Evolutionary conservation across 2,797 vertebrate genomes (phyloP).

Genomic region (Periparus ater): DNA sequence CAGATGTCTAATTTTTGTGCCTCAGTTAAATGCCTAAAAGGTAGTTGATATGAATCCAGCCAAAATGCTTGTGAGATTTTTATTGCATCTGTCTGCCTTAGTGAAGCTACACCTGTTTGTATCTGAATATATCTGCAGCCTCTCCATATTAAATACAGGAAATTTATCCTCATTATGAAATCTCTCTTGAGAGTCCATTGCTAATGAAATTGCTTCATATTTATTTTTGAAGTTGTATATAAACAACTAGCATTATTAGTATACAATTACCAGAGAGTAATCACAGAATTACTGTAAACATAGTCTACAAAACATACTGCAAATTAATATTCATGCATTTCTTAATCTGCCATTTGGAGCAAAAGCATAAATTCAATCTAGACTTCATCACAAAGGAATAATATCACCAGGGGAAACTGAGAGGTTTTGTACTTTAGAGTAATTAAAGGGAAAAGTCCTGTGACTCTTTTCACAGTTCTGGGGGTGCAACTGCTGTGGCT

Average conservation of each 20-base stretch:
- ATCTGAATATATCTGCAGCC: neutral
- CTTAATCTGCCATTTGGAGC: slow-evolving; percentile 49
- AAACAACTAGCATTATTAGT: slow-evolving; percentile 71
- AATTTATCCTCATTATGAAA: slow-evolving; percentile 66
- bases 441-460: slow-evolving; percentile 5
- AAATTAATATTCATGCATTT: slow-evolving; percentile 76
- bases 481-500: neutral
- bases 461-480: neutral
- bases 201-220: slow-evolving; percentile 64
- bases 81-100: neutral
- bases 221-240: slow-evolving; percentile 69
- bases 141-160: slow-evolving; percentile 18
- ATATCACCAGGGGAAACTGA: neutral
- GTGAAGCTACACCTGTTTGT: neutral
- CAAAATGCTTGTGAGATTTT: neutral
- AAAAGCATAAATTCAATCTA: slow-evolving; percentile 41
- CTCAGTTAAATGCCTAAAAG: neutral
- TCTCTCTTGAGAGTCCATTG: slow-evolving; percentile 47
- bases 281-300: slow-evolving; percentile 76
- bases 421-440: slow-evolving; percentile 31
- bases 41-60: neutral
- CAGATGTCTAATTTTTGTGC: neutral
- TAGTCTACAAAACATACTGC: slow-evolving; percentile 60
- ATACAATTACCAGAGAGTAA: slow-evolving; percentile 73
- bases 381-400: slow-evolving; percentile 55